A percentile compares a stretch with the other conserved stretches of the same genome.
Conservation (phyloP, 2,888 invertebrate species). For the Tanaodytes sp. region DNA sequence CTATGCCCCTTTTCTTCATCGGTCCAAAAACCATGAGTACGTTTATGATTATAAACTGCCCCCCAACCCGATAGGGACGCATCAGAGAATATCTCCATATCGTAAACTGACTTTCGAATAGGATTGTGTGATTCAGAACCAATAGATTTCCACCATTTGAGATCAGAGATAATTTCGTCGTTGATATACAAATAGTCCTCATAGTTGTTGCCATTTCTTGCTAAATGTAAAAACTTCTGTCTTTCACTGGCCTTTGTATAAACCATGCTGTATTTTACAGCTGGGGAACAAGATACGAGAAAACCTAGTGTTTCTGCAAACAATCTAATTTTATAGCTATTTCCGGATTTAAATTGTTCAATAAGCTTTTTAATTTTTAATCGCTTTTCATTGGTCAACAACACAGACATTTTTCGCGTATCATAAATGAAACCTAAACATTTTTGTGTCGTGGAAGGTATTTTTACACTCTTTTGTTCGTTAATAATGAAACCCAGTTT, state of each 20-base stretch:
- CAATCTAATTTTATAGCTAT: slow-evolving; percentile 30
- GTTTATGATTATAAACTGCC: slow-evolving; percentile 8
- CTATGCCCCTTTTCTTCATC: background rate
- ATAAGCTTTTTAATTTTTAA: slow-evolving; percentile 7
- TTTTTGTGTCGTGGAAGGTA: background rate
- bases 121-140: slow-evolving; percentile 4
- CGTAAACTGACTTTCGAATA: background rate
- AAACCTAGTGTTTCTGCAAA: slow-evolving; percentile 37
- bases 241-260: no score
- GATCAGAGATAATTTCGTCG: no score
- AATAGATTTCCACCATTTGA: slow-evolving; percentile 35
- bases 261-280: slow-evolving; percentile 39
- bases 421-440: slow-evolving; percentile 5
- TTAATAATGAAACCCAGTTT: slow-evolving; percentile 6
- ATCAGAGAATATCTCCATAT: slow-evolving; percentile 24
- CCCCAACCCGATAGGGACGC: slow-evolving; percentile 31
- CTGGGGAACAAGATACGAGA: slow-evolving; percentile 30
- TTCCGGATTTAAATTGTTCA: background rate
- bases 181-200: no score
- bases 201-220: no score
- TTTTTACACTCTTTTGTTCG: background rate
- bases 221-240: no score
- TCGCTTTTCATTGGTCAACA: background rate
- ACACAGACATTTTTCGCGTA: background rate
- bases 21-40: slow-evolving; percentile 6